Conservation (phyloP, 2,113 vertebrate genomes). For the Dipodomys merriami region DNA sequence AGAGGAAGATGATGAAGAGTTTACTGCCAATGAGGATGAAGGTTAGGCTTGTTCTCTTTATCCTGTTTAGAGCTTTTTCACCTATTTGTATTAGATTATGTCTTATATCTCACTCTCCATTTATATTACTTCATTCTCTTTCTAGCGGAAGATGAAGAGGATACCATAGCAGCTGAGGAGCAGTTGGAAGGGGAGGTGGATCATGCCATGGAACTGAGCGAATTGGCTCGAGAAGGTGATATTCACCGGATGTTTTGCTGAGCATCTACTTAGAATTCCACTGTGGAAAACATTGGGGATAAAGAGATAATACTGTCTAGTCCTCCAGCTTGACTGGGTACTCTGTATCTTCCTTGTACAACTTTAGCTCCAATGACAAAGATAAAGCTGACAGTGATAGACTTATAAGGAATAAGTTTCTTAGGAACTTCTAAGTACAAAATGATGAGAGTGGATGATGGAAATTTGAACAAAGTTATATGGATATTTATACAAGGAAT, state of each 20-base stretch:
- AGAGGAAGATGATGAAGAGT: slow-evolving; percentile 91
- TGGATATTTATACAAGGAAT: not conserved
- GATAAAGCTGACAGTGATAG: not conserved
- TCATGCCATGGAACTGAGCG: slow-evolving; percentile 90
- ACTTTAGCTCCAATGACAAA: not conserved
- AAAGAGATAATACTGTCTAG: slow-evolving; percentile 12
- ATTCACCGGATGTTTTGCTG: not conserved
- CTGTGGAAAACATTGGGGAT: not conserved
- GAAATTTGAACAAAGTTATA: slow-evolving; percentile 15
- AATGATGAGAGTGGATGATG: not conserved
- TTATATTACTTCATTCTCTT: slow-evolving; percentile 18
- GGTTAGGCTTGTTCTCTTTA: slow-evolving; percentile 83
- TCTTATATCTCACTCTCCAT: not conserved
- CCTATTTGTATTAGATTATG: not conserved
- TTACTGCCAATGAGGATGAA: slow-evolving; percentile 93
- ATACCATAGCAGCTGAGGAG: slow-evolving; percentile 94
- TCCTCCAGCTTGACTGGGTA: not conserved
- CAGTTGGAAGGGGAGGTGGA: slow-evolving; percentile 91
- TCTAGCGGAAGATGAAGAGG: slow-evolving; percentile 94
- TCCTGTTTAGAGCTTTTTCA: not conserved
- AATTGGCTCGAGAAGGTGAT: slow-evolving; percentile 92
- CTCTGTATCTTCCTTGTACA: not conserved
- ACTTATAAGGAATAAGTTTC: not conserved
- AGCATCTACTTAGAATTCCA: not conserved
- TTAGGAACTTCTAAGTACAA: slow-evolving; percentile 3